phyloP scores from a whole-genome alignment of 2,888 invertebrate species.

The Melolontha melolontha region DNA sequence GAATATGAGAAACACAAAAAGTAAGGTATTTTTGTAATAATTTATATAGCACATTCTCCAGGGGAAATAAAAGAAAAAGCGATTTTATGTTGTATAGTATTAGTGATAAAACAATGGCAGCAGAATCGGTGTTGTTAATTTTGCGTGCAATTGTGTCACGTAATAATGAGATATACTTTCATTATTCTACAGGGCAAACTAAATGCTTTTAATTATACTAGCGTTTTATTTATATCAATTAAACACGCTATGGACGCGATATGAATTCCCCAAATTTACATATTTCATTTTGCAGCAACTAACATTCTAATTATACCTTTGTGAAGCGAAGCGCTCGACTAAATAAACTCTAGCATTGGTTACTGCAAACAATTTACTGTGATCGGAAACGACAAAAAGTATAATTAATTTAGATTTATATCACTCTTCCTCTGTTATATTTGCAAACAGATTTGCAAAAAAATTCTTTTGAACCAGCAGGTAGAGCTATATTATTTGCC shows the following conservation, averaged over 20 bases:
- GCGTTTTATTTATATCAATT: slow-evolving; percentile 38
- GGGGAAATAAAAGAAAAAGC: too few species aligned
- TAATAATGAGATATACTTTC: slow-evolving; percentile 35
- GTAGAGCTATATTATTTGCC: too few species aligned
- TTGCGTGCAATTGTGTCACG: slow-evolving; percentile 24
- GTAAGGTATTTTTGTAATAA: too few species aligned
- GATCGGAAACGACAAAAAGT: slow-evolving; percentile 1
- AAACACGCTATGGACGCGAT: slow-evolving; percentile 32
- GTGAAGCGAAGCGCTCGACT: slow-evolving; percentile 19
- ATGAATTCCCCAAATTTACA: slow-evolving; percentile 35
- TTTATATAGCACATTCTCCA: too few species aligned
- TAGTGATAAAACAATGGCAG: slow-evolving; percentile 14
- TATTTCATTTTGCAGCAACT: slow-evolving; percentile 36
- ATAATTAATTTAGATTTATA: too few species aligned
- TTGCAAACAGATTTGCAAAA: too few species aligned
- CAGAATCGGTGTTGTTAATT: slow-evolving; percentile 11
- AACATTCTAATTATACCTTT: slow-evolving; percentile 34
- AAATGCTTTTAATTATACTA: slow-evolving; percentile 38
- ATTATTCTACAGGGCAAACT: slow-evolving; percentile 22
- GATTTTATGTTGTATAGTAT: slow-evolving; percentile 1
- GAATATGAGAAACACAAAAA: too few species aligned
- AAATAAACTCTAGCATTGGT: slow-evolving; percentile 16
- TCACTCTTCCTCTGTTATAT: too few species aligned
- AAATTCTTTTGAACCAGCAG: too few species aligned
- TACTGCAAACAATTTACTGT: background rate